Evolutionary conservation across 2,888 invertebrate species (phyloP).

Genomic region (Toxonevra muliebris): DNA sequence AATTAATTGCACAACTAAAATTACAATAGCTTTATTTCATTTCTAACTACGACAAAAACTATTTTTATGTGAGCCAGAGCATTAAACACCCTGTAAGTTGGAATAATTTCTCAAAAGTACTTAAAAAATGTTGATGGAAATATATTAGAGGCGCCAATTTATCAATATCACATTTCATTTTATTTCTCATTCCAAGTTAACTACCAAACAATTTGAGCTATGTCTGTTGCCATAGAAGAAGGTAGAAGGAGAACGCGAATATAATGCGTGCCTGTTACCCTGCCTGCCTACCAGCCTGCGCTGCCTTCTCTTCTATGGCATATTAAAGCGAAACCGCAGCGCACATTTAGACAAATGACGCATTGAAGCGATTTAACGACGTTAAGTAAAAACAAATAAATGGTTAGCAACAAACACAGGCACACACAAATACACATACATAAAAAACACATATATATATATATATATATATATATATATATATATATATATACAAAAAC

Average conservation of each 20-base stretch:
- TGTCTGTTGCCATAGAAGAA: background rate
- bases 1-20: too few species aligned
- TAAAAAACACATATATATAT: background rate
- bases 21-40: too few species aligned
- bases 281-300: too few species aligned
- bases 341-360: slow-evolving; percentile 12
- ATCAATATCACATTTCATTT: slow-evolving; percentile 2
- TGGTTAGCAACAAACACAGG: too few species aligned
- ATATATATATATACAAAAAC: too few species aligned
- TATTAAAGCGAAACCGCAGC: background rate
- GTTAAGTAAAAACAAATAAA: slow-evolving; percentile 21
- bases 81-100: slow-evolving; percentile 15
- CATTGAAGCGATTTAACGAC: slow-evolving; percentile 15
- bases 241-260: background rate
- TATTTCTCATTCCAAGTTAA: too few species aligned
- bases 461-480: background rate
- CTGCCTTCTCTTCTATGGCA: too few species aligned
- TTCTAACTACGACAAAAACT: too few species aligned
- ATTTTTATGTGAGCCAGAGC: too few species aligned
- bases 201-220: too few species aligned
- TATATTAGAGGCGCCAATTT: slow-evolving; percentile 14
- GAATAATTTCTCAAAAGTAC: slow-evolving; percentile 2
- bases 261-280: too few species aligned
- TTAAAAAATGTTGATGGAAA: background rate
- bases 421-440: background rate